Evolutionary conservation across 23 tunicate genomes (phyloP).

Genomic region (Clavelina lepadiformis): DNA sequence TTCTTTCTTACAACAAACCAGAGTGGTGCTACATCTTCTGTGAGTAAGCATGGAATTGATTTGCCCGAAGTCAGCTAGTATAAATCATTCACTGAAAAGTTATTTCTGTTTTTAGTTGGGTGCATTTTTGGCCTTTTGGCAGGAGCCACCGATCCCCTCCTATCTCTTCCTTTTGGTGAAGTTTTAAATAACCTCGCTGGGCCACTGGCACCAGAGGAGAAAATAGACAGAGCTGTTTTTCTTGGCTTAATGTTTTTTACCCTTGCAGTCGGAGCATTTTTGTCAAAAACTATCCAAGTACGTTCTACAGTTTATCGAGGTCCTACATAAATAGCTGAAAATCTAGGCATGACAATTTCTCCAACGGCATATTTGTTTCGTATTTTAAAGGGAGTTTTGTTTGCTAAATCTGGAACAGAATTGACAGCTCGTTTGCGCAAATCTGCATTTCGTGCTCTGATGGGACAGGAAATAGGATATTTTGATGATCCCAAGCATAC

Average conservation of each 20-base stretch:
- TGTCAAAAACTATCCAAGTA: not conserved
- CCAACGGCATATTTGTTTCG: too few relatives aligned
- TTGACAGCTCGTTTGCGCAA: conserved; percentile 12
- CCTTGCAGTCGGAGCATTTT: not conserved
- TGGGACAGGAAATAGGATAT: conserved; percentile 10
- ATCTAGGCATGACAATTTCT: too few relatives aligned
- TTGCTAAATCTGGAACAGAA: conserved; percentile 25
- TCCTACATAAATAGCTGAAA: not conserved
- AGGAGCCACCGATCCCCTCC: conserved; percentile 7
- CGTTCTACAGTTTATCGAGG: not conserved
- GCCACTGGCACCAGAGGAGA: not conserved
- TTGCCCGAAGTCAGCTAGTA: too few relatives aligned
- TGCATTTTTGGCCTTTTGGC: not conserved
- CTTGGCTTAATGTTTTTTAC: not conserved
- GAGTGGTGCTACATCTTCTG: not conserved
- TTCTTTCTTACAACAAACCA: not conserved
- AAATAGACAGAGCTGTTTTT: not conserved
- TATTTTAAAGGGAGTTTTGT: not conserved
- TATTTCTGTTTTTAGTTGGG: not conserved
- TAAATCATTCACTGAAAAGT: too few relatives aligned
- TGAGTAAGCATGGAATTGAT: too few relatives aligned
- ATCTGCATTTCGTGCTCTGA: conserved; percentile 1
- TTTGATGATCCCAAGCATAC: conserved; percentile 29
- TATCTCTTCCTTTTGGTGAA: not conserved
- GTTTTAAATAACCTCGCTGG: not conserved